phyloP scores from a whole-genome alignment of 2,888 invertebrate genomes.

The Tipula unca region DNA sequence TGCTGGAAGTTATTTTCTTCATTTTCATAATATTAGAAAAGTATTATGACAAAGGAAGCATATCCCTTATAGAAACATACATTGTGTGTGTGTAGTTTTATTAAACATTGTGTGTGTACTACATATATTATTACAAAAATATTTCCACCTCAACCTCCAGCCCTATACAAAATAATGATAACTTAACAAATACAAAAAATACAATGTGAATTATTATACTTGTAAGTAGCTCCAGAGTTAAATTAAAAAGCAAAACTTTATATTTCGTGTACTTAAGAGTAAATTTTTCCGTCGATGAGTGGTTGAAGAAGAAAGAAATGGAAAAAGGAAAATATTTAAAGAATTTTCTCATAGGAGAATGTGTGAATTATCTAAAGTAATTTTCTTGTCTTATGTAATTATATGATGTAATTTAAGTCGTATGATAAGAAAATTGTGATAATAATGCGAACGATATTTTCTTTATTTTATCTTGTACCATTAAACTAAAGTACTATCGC shows the following conservation, averaged over 20 bases:
- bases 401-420: neutral
- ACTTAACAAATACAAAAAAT: no score
- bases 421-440: neutral
- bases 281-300: neutral
- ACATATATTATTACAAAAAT: no score
- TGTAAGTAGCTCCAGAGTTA: neutral
- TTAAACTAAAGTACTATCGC: neutral
- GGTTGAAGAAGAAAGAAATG: neutral
- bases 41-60: no score
- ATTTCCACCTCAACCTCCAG: neutral
- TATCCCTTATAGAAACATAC: no score
- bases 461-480: neutral
- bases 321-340: neutral
- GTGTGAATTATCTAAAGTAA: conserved; percentile 14
- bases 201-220: neutral
- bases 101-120: no score
- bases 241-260: neutral
- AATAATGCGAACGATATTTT: neutral
- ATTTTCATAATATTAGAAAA: no score
- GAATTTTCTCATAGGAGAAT: neutral
- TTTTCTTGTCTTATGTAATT: neutral
- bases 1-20: neutral
- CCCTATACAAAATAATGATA: neutral
- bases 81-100: no score
- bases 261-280: neutral